Base-by-base conservation (phyloP, 2,797 vertebrate genomes). In the Spinibarbus caldwelli region DNA sequence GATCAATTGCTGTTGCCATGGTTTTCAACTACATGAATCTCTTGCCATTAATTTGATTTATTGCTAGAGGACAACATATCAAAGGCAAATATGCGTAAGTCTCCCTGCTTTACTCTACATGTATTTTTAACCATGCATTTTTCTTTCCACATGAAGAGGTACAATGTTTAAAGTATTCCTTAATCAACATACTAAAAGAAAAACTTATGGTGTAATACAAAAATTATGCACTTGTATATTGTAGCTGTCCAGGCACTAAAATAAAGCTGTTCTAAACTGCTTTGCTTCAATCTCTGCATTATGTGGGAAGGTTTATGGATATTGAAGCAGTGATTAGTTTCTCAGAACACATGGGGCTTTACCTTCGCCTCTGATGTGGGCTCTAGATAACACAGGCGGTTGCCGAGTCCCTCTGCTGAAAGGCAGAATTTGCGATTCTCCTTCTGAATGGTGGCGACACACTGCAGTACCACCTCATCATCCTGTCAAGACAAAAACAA, bases 291-390 rank as follows among this genome's bases (percentile, higher is more conserved):
- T 17, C 12, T 36, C 9, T 19, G 57, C 29, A 49, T 29, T 76
- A 54, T 47, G 70, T 64, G 38, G 80, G 41, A 52, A 54, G 29
- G 12, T 73, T 82, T 5, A 73, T 29, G 70, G 29, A 82, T 47
- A 67, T 0, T 67, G 64, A 67, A 67, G 34, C 26, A 45, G 59
- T 45, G 59, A 73, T 82, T 68, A 45, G 54, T 45, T 83, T n/a
- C 15, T 66, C 59, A 17, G 78, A 67, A 80, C 78, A 73, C 70
- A 66, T 80, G 38, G 19, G 14, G 76, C 34, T 89, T 92, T 89
- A 99, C 98, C 97, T 99, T 99, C 87, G 98, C 98, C 94, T 99
- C 98, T 87, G 98, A 99, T 34, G 98, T 99, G 89, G 97, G 94
- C 92, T 99, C 98, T 92, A 99, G 92, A 94, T 98, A 99, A 91